Base-by-base conservation (phyloP, 1,140 invertebrate species). In the Dendroctonus ponderosae region DNA sequence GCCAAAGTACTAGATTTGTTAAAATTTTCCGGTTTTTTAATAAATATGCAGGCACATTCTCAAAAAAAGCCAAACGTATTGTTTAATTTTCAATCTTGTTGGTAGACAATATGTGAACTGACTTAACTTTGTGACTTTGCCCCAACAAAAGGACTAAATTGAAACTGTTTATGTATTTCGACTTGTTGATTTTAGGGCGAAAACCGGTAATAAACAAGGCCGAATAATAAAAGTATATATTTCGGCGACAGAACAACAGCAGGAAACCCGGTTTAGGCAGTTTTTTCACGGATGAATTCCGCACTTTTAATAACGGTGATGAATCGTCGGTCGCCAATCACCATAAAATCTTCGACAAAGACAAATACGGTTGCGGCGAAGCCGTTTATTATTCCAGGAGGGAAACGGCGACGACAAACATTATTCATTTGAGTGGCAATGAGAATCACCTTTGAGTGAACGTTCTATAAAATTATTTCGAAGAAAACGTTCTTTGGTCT, bases 341-440 rank as follows among this genome's bases (percentile, higher is more conserved):
- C 40, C 57, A 59, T 59, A 59, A 59, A 59, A 59, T 59, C 46
- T 44, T 26, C 39, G 57, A 59, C 57, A 46, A 9, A n/a, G 57
- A 59, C 38, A 59, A 59, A 59, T 14, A 59, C 43, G 41, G 26
- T 26, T 26, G 26, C 46, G 42, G 12, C 7, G 57, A 39, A 12
- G 15, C 5, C 43, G 38, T 37, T 59, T 41, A 59, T 59, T 59
- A 59, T 41, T 6, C 46, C 41, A 7, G 40, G 41, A 59, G 46
- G 39, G 57, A 46, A 58, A 58, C 15, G 42, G 42, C 41, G 6
- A 43, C 40, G 56, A 58, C 56, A 58, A 15, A 51, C 8, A 15
- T 51, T 51, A 12, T 46, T 46, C 44, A 12, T 9, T 5, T 46
- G 12, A 46, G 12, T 46, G 9, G 44, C 44, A 9, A 46, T 46